A percentile compares a stretch with the other conserved stretches of the same genome.
phyloP scores from a whole-genome alignment of 2,797 vertebrate genomes.

The Chelonia mydas region DNA sequence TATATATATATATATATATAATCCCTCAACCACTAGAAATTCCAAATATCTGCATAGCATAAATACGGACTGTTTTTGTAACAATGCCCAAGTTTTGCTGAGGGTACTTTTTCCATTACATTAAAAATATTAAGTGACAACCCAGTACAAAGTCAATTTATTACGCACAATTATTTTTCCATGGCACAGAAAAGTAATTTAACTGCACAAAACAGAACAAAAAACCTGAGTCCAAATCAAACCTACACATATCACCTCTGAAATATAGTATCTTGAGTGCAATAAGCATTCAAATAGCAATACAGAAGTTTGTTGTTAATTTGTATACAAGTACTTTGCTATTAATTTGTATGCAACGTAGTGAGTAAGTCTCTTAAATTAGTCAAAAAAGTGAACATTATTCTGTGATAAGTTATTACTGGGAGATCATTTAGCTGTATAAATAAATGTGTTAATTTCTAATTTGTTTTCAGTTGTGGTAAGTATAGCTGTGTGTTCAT shows the following conservation, averaged over 20 bases:
- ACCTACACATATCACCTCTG: background rate
- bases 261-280: conserved; percentile 31
- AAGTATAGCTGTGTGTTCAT: background rate
- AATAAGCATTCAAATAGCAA: background rate
- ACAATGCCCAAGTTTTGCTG: background rate
- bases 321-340: background rate
- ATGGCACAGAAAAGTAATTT: conserved; percentile 8
- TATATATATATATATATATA: too few relatives aligned
- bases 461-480: background rate
- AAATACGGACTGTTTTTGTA: background rate
- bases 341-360: background rate
- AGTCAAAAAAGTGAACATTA: conserved; percentile 53
- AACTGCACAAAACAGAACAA: conserved; percentile 6
- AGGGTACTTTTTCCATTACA: background rate
- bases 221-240: conserved; percentile 34
- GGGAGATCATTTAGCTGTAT: background rate
- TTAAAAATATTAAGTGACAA: background rate
- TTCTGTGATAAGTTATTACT: conserved; percentile 18
- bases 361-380: conserved; percentile 35
- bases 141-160: background rate
- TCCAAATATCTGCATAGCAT: background rate
- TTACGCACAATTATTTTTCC: background rate
- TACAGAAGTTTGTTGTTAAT: background rate
- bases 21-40: background rate
- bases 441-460: background rate